Percentiles rank a stretch among this genome's conserved stretches.
phyloP scores from a whole-genome alignment of 2,888 invertebrate species.

The Trichogramma dendrolimi region DNA sequence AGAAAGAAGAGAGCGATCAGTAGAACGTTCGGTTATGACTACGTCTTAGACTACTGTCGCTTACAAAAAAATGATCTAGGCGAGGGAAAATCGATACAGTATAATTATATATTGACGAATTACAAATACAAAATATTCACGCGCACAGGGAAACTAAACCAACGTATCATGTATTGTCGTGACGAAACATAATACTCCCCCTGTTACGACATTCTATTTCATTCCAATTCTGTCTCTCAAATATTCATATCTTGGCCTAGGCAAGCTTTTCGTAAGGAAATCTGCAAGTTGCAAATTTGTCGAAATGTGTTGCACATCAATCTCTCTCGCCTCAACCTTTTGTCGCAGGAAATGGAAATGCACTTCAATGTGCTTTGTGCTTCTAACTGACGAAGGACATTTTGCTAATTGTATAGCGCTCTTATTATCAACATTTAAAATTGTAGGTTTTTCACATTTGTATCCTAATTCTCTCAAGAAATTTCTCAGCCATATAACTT shows the following conservation, averaged over 20 bases:
- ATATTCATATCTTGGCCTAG: neutral
- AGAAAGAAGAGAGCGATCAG: too few species aligned
- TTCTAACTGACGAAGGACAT: neutral
- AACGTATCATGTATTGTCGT: too few species aligned
- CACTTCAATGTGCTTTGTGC: conserved; percentile 2
- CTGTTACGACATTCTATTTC: too few species aligned
- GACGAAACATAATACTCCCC: too few species aligned
- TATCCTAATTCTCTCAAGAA: neutral
- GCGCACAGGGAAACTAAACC: too few species aligned
- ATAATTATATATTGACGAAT: too few species aligned
- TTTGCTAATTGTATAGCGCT: neutral
- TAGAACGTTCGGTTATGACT: too few species aligned
- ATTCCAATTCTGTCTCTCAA: neutral
- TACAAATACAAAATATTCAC: too few species aligned
- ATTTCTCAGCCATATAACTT: neutral
- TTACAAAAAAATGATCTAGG: too few species aligned
- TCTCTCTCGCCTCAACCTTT: neutral
- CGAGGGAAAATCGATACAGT: too few species aligned
- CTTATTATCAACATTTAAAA: neutral
- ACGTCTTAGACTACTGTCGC: too few species aligned
- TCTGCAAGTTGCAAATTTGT: neutral
- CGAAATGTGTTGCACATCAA: neutral
- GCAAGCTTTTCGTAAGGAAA: neutral
- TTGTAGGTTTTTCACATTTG: neutral
- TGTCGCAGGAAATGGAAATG: neutral